Conservation (phyloP, 2,797 vertebrate species). For the Cottoperca gobio region DNA sequence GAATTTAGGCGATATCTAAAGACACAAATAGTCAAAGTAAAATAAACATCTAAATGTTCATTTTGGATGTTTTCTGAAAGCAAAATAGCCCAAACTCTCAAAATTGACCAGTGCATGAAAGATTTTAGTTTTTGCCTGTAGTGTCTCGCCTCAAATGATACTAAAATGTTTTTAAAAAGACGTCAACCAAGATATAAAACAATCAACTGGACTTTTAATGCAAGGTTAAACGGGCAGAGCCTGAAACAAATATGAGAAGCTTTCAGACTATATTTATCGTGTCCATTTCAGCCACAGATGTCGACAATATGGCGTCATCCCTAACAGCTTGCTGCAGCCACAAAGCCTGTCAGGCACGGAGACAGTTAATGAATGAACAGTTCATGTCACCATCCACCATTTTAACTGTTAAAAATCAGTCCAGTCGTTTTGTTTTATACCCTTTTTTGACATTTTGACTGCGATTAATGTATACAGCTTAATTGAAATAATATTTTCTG, state of each 20-base stretch:
- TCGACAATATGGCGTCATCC: conserved; percentile 44
- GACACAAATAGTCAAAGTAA: no score
- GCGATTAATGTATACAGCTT: not conserved
- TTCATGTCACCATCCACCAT: not conserved
- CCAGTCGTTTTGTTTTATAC: not conserved
- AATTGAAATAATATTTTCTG: not conserved
- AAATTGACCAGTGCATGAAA: no score
- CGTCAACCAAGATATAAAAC: not conserved
- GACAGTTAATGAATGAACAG: not conserved
- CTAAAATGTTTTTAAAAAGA: not conserved
- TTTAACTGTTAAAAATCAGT: not conserved
- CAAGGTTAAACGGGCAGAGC: conserved; percentile 1
- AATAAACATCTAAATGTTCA: no score
- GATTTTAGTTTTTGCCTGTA: no score
- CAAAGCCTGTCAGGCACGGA: conserved; percentile 3
- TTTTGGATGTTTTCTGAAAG: no score
- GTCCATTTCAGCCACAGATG: conserved; percentile 64
- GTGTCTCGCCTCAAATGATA: no score
- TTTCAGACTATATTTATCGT: conserved; percentile 23
- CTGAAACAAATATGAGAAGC: conserved; percentile 32
- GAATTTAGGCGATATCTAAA: no score
- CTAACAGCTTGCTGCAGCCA: conserved; percentile 19
- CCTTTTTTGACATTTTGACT: not conserved
- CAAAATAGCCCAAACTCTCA: no score
- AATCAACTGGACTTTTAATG: not conserved